Evolutionary conservation across 2,888 invertebrate species (phyloP).

Genomic region (Perizoma affinitatum): DNA sequence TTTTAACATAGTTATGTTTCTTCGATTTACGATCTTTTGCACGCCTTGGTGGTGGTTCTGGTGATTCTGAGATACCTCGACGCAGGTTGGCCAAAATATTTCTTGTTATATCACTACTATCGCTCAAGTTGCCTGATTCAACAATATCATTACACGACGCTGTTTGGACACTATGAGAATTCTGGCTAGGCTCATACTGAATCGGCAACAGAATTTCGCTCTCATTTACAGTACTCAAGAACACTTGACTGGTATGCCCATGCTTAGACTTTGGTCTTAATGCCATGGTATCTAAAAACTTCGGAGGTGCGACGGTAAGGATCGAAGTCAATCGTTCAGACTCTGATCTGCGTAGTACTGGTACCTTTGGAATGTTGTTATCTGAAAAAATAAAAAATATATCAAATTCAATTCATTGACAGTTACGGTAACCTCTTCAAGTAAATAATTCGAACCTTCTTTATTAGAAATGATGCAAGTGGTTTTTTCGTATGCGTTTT

Average conservation of each 20-base stretch:
- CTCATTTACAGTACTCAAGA: constrained; percentile 77
- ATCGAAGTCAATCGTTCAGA: constrained; percentile 71
- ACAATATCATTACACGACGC: constrained; percentile 46
- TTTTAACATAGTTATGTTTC: constrained; percentile 80
- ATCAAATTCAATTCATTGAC: background rate
- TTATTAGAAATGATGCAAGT: constrained; percentile 31
- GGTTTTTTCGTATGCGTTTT: constrained; percentile 27
- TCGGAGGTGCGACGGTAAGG: constrained; percentile 79
- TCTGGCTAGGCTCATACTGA: constrained; percentile 40
- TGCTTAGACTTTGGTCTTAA: constrained; percentile 86
- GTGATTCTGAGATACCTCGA: constrained; percentile 72
- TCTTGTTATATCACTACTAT: constrained; percentile 74
- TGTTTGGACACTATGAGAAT: constrained; percentile 29
- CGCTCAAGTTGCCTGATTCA: constrained; percentile 71
- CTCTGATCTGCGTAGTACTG: constrained; percentile 74
- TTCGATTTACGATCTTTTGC: constrained; percentile 69
- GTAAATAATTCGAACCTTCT: constrained; percentile 46
- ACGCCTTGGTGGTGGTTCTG: constrained; percentile 77
- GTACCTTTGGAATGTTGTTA: constrained; percentile 72
- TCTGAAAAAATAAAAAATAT: constrained; percentile 66
- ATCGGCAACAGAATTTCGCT: constrained; percentile 48
- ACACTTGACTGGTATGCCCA: constrained; percentile 86
- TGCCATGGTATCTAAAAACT: constrained; percentile 93
- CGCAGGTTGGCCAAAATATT: constrained; percentile 71
- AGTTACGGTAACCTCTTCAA: background rate